Evolutionary conservation across 2,888 invertebrate species (phyloP), one percentile per base, ranked within the genome.

Genomic region (Limnephilus marmoratus): DNA sequence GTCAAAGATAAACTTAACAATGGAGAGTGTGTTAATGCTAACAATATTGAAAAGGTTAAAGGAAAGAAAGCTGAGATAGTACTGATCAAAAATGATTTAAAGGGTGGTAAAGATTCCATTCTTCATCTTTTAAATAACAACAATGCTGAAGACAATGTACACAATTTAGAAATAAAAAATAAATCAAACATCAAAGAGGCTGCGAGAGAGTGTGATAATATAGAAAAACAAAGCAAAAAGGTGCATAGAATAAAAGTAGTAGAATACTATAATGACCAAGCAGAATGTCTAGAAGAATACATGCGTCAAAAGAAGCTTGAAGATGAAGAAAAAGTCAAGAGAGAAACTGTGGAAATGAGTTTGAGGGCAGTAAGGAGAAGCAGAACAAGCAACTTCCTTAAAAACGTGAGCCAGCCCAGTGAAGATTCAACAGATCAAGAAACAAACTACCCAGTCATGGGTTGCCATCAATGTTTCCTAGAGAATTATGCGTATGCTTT

Each of bases 241-340:
- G 92, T 93, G 11, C 93, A 93, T 53, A 90, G 93, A 90, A 92
- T 93, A 18, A 92, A 92, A 92, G 93, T 93, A 11, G 95, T 96
- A 53, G 97, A 97, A 94, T 97, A 97, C 94, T 97, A 97, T 94
- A 97, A 97, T 94, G 97, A 97, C 94, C 97, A 97, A 94, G 97
- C 96, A 90, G 97, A 97, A 94, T 97, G 97, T 94, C 95, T 97
- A 88, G 96, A 97, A 94, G 96, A 96, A 94, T 95, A 94, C 92
- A 96, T 96, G 93, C 94, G 95, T 53, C 94, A 95, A 93, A 95
- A 95, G 93, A 96, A 95, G 92, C 93, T 95, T 3, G 95, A 95
- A 94, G 95, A 96, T 94, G 95, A 96, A 93, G 95, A 95, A 18
- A 94, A 94, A 29, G 94, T 93, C 9, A 94, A 94, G 5, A 94